Conservation (phyloP, 2,888 invertebrate genomes). For the Resseliella maxima region DNA sequence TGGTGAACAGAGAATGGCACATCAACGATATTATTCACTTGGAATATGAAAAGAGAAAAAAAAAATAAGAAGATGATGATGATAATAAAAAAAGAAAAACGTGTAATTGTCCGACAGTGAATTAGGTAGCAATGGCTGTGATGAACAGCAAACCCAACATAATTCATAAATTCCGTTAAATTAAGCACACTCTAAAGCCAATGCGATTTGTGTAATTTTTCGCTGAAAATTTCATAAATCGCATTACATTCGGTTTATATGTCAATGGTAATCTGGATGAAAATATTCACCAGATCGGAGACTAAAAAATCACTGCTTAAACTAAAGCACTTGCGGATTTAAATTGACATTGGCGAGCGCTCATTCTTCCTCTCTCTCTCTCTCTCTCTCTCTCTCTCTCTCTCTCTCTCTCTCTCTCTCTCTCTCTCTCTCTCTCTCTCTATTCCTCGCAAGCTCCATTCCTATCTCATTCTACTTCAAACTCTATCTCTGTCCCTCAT, state of each 20-base stretch:
- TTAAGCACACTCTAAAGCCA: constrained; percentile 13
- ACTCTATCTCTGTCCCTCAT: too few species aligned
- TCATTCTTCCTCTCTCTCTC: not conserved
- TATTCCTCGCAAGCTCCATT: too few species aligned
- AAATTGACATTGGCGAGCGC: not conserved
- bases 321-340: constrained; percentile 10
- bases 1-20: too few species aligned
- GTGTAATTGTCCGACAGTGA: not conserved
- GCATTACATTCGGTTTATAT: constrained; percentile 46
- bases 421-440: not conserved
- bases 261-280: constrained; percentile 23
- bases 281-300: not conserved
- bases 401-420: not conserved
- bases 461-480: too few species aligned
- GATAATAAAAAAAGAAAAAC: not conserved
- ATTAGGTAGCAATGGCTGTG: not conserved
- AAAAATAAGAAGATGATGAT: too few species aligned
- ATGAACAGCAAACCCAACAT: not conserved
- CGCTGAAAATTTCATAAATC: constrained; percentile 39
- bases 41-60: too few species aligned
- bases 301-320: not conserved
- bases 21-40: too few species aligned
- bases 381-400: not conserved
- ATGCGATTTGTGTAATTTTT: constrained; percentile 28
- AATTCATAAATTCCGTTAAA: not conserved